Percentiles rank a stretch among this genome's conserved stretches.
Conservation (phyloP, 2,113 vertebrate genomes). For the Pterocles gutturalis region DNA sequence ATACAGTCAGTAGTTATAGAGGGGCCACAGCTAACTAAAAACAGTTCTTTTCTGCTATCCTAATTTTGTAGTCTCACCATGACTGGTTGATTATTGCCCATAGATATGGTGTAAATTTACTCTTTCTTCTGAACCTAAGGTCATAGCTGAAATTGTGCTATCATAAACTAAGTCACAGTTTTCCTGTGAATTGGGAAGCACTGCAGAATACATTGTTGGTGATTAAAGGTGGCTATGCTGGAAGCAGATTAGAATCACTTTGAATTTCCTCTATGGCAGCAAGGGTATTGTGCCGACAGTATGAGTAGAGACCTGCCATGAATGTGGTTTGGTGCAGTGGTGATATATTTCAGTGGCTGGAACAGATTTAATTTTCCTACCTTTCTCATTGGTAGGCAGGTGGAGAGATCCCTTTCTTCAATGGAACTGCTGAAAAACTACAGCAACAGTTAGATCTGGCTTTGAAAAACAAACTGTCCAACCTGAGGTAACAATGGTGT, state of each 20-base stretch:
- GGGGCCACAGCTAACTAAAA: background rate
- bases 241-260: background rate
- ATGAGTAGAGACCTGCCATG: rapidly evolving
- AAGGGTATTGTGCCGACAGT: background rate
- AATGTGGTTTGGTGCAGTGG: background rate
- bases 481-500: background rate
- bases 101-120: background rate
- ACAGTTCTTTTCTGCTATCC: background rate
- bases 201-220: background rate
- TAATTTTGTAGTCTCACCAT: background rate
- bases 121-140: background rate
- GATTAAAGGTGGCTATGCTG: background rate
- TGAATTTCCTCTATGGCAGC: background rate
- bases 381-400: background rate
- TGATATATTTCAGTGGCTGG: background rate
- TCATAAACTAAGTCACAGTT: background rate
- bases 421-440: background rate
- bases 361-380: background rate
- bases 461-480: background rate
- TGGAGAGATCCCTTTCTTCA: background rate
- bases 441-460: background rate
- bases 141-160: background rate
- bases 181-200: background rate
- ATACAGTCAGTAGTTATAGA: background rate
- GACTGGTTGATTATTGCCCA: background rate